Evolutionary conservation across 2,797 vertebrate species (phyloP), one percentile per base, ranked within the genome.

Genomic region (Spinus olivaceus): DNA sequence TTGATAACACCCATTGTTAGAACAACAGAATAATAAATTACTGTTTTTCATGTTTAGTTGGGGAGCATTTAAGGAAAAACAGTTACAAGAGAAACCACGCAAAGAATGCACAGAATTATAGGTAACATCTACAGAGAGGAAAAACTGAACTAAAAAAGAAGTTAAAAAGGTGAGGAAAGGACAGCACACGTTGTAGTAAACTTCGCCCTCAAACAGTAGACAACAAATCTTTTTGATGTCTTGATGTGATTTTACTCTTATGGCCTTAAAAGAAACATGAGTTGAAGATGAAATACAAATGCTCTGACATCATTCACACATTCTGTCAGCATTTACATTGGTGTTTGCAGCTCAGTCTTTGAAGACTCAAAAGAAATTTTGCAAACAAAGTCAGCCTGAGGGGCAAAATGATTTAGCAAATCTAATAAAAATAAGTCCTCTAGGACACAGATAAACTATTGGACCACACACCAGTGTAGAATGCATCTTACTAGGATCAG

Each of bases 381-480:
- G 41, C 65, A 81, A 94, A 81, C 64, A 82, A 80, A 84, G 61
- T 56, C 60, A 85, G 84, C 60, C 77, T 79, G 56, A 91, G 85
- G 74, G 54, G 47, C 16, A 83, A 87, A 90, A 78, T 60, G 12
- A 77, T 78, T 64, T 84, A 88, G 72, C 24, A 78, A 74, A 57
- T 77, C 33, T 90, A 77, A 81, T 42, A 90, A 87, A 92, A 54
- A 44, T 39, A 53, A 61, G 59, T 85, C 63, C 64, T 87, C 22
- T 66, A 50, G 95, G 94, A 93, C 73, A 70, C 14, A 81, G 92
- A 93, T 88, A 92, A 86, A 15, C 54, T 90, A 49, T 93, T 64
- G 72, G 90, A 64, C 93, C 92, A 86, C 94, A 96, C 92, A 76
- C 4, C 35, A 79, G 28, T 0, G 3, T 15, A 94, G 67, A 93